Evolutionary conservation across 2,113 vertebrate genomes (phyloP).

Genomic region (Rhinolophus ferrumequinum): DNA sequence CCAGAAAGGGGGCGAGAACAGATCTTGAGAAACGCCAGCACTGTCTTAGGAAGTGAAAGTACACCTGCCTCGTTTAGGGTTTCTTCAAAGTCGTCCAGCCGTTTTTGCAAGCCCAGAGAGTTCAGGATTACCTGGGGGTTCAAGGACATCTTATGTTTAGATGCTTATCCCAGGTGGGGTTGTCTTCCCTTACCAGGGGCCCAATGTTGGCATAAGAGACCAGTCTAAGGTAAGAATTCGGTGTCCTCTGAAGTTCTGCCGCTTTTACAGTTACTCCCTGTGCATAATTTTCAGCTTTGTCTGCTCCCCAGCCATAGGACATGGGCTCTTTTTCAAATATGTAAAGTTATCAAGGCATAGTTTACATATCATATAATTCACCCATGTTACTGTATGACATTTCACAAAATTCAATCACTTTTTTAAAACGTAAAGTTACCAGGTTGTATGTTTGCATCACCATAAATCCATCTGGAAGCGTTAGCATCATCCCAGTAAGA

Average conservation of each 20-base stretch:
- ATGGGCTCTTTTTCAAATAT: neutral
- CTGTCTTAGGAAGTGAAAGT: neutral
- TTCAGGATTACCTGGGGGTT: neutral
- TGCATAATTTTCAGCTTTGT: neutral
- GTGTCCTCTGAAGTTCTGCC: neutral
- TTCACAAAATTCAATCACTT: neutral
- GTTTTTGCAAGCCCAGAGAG: neutral
- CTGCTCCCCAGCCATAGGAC: neutral
- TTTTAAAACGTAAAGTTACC: neutral
- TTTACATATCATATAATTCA: neutral
- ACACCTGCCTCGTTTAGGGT: neutral
- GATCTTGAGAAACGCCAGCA: neutral
- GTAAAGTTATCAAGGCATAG: neutral
- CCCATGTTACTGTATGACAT: neutral
- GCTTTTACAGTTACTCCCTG: neutral
- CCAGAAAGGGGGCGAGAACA: neutral
- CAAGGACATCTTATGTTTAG: neutral
- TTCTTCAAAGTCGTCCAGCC: neutral
- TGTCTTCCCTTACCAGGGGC: neutral
- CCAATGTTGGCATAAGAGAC: neutral
- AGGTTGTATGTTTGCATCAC: neutral
- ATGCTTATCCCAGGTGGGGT: too few relatives aligned
- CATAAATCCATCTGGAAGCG: neutral
- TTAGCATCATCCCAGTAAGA: neutral
- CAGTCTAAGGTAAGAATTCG: neutral